Evolutionary conservation across 2,113 vertebrate species (phyloP), one percentile per base, ranked within the genome.

Genomic region (Anhinga anhinga): DNA sequence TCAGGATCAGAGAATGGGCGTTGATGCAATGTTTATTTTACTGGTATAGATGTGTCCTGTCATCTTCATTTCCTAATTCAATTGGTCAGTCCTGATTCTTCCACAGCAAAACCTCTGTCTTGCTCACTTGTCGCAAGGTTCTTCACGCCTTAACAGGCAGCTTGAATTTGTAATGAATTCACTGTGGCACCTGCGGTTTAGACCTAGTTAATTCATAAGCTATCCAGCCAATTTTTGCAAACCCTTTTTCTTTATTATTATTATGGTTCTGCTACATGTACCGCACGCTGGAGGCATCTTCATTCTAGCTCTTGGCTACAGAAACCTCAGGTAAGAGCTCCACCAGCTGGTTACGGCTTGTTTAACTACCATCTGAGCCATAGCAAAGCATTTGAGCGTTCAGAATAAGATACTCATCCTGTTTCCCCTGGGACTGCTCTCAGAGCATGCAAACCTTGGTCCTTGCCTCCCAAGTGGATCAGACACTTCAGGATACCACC

Each of bases 261-360:
- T 63, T 76, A 13, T 47, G 59, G 52, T 87, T 85, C 70, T 17
- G 2, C 44, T 82, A n/a, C 9, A 4, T 53, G 40, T 63, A 34
- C 23, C 42, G 15, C 14, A 36, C 18, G 25, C 29, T 52, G 30
- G 53, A 66, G 66, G 30, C 27, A n/a, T 76, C 65, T 82, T 79
- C 69, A 22, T 76, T 65, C 15, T 49, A n/a, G 30, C 30, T 76
- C 36, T 85, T 66, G 70, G 58, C 74, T 70, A 49, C 27, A 38
- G 56, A 87, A 49, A 40, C 34, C 19, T 82, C 95, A 77, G 36
- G 50, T 88, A 56, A 94, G 87, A 90, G 93, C 93, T 94, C 93
- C 90, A 93, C 93, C 92, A 96, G 78, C 93, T 96, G 90, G 87
- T 77, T 95, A 62, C 79, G 70, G 76, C 82, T 81, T 86, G 55